Base-by-base conservation (phyloP, 2,888 invertebrate species). In the Harmothoe impar region DNA sequence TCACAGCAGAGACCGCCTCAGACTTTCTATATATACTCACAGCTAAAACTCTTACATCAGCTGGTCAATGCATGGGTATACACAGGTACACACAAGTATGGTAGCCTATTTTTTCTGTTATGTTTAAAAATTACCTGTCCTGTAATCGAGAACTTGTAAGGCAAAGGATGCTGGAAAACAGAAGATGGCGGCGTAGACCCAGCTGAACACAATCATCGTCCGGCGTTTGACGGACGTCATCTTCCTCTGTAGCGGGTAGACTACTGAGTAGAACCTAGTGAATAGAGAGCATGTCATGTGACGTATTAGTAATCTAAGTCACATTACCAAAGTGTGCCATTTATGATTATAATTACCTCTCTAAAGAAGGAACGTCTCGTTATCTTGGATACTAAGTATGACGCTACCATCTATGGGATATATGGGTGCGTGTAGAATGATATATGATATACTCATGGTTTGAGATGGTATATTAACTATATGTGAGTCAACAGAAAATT, bases 231-330 rank as follows among this genome's bases (percentile, higher is more conserved):
- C 54, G n/a, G 31, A 20, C 0, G 84, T 88, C 35, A 91, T 29
- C 72, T 89, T 91, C 68, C 85, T 29, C 51, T 91, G 62, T n/a
- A 89, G 7, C 0, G 91, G 91, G 43, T 89, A 91, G 25, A 89
- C 89, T 68, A 89, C 91, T 23, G 84, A 84, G 29, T 89, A 91
- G 85, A 89, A 91, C 85, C 91, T 91, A 31, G 31, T 31, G 3
- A 31, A 15, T n/a, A 20, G 3, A 77, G 3, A 25, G 25, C 25
- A 77, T 77, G 31, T 15, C n/a, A 62, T n/a, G 23, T n/a, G 7
- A 3, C 15, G 62, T 62, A n/a, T 62, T 62, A n/a, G 62, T n/a
- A 62, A 62, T 12, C 0, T n/a, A 62, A 62, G 3, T 62, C 23
- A 20, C 62, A 62, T 7, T 20, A 3, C n/a, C 12, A 62, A 3